These are phyloP conservation scores for Apocrypta bakeri DNA, from an alignment of 1,140 invertebrate species.

Conservation along the genomic window DNA sequence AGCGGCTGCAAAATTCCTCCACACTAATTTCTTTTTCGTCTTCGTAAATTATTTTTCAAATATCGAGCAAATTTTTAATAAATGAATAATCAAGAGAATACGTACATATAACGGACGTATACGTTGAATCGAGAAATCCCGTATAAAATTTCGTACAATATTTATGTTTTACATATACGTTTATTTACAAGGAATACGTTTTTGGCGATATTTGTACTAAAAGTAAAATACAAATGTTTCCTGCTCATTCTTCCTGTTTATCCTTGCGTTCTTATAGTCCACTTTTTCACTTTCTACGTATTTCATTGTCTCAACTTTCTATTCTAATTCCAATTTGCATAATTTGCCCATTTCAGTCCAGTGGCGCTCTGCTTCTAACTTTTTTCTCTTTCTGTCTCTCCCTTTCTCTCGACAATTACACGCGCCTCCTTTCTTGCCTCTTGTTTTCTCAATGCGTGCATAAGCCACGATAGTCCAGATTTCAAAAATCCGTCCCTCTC, in stretches of 20 bases:
- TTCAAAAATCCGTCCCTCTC: not conserved
- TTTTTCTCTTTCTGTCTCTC: not conserved
- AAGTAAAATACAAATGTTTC: not conserved
- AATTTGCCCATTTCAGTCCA: not conserved
- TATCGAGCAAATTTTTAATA: not conserved
- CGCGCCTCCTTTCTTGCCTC: not conserved
- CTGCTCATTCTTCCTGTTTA: not conserved
- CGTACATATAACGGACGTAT: no score
- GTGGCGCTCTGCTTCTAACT: no score
- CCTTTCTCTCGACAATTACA: not conserved
- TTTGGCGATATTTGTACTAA: not conserved
- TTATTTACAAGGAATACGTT: not conserved
- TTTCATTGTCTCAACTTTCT: not conserved
- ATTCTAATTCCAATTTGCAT: not conserved
- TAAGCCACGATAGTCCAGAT: no score
- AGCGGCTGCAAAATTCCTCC: not conserved
- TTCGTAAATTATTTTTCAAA: not conserved
- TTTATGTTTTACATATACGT: no score
- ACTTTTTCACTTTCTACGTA: not conserved
- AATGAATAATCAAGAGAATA: no score
- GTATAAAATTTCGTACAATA: no score
- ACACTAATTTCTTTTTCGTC: not conserved
- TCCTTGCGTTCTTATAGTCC: not conserved
- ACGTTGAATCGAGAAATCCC: no score
- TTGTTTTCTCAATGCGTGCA: not conserved